Base-by-base conservation (phyloP, 2,113 vertebrate genomes). In the Cyprinodon tularosa region DNA sequence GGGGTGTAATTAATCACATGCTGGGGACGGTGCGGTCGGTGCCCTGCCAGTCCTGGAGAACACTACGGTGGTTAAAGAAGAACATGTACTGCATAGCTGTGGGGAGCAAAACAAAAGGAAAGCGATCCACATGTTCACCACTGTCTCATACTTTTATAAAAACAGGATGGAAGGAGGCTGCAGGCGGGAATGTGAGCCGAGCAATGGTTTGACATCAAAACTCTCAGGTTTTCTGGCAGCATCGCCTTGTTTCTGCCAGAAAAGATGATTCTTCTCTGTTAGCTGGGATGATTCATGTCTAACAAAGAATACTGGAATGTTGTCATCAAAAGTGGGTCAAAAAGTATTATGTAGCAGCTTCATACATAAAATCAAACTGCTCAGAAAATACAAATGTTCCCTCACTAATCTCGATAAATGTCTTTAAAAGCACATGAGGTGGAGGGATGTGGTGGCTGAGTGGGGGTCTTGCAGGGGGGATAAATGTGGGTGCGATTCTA, bases 151-250 rank as follows among this genome's bases (percentile, higher is more conserved):
- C 45, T 78, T 66, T 73, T 39, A 74, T 70, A 62, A 66, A 47
- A 59, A 59, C 62, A 68, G 84, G 64, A 48, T 61, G 68, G 50
- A 45, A 38, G 53, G n/a, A 68, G 62, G 75, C 20, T 70, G 69
- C 20, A 70, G 53, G 68, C n/a, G 77, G 66, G 22, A 62, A 74
- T 83, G 78, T 61, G 80, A 81, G 83, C 59, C 59, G 72, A 71
- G 48, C 66, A n/a, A 71, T 36, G 66, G 73, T 53, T 61, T 63
- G 75, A 68, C 37, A 39, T 6, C 36, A 12, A 15, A 74, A 47
- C 45, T 29, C 38, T 53, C 50, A n/a, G 50, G 20, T 40, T 29
- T 36, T 53, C 50, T 9, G 50, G 20, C 50, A 74, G 64, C 38
- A 60, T 63, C 82, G 86, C 83, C 83, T 78, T 13, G 37, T 38